These are phyloP conservation scores for Colletes gigas DNA, from an alignment of 1,140 invertebrate species.

Conservation along the genomic window DNA sequence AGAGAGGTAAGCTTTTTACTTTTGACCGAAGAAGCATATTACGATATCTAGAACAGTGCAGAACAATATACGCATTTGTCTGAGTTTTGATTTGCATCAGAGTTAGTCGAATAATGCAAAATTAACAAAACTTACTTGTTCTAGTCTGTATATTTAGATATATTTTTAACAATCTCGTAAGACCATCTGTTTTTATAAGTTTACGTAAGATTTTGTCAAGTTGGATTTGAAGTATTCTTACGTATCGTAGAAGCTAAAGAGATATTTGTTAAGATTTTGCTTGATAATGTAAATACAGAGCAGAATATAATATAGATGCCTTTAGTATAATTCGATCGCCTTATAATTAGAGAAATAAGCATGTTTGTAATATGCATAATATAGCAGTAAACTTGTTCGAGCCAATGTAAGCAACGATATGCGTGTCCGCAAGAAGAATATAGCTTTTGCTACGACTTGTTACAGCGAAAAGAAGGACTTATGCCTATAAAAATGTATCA, in stretches of 20 bases:
- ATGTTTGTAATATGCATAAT: slow-evolving; percentile 57
- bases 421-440: slow-evolving; percentile 34
- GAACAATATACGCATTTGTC: slow-evolving; percentile 13
- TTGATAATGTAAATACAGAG: slow-evolving; percentile 32
- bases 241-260: slow-evolving; percentile 7
- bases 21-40: slow-evolving; percentile 14
- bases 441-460: slow-evolving; percentile 60
- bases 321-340: slow-evolving; percentile 56
- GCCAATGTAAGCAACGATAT: slow-evolving; percentile 41
- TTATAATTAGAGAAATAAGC: slow-evolving; percentile 62
- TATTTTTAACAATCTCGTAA: slow-evolving; percentile 1
- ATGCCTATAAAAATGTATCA: slow-evolving; percentile 43
- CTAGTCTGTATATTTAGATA: slow-evolving; percentile 31
- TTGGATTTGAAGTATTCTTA: slow-evolving; percentile 14
- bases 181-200: not conserved
- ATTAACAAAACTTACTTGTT: slow-evolving; percentile 10
- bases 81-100: slow-evolving; percentile 20
- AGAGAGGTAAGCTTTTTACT: slow-evolving; percentile 1
- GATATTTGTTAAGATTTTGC: slow-evolving; percentile 36
- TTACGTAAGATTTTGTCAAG: not conserved
- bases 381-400: slow-evolving; percentile 45
- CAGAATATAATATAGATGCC: slow-evolving; percentile 40
- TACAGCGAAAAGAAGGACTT: slow-evolving; percentile 42
- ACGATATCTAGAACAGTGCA: slow-evolving; percentile 21
- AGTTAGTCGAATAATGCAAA: slow-evolving; percentile 51